A percentile compares a stretch with the other conserved stretches of the same genome.
Conservation (phyloP, 1,140 invertebrate genomes). For the Aphidius ervi region DNA sequence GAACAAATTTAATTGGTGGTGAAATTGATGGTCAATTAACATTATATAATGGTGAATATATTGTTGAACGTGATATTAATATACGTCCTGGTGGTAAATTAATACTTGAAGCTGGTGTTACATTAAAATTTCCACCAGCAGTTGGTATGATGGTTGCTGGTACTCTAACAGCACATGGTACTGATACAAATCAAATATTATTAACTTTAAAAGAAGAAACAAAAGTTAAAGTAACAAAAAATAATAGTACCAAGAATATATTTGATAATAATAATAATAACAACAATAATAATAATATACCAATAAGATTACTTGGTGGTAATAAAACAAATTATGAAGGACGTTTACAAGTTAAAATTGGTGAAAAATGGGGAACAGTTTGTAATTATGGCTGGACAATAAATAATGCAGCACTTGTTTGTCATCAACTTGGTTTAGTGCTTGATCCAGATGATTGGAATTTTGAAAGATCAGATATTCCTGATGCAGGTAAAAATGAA, state of each 20-base stretch:
- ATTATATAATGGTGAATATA: conserved; percentile 74
- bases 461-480: conserved; percentile 74
- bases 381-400: conserved; percentile 96
- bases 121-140: conserved; percentile 79
- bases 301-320: conserved; percentile 74
- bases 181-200: conserved; percentile 69
- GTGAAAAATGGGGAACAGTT: conserved; percentile 91
- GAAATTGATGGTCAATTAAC: conserved; percentile 84
- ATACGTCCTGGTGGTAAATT: conserved; percentile 83
- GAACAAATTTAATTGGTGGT: conserved; percentile 72
- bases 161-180: conserved; percentile 76
- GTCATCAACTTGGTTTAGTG: conserved; percentile 90
- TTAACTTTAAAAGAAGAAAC: conserved; percentile 75
- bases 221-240: conserved; percentile 38
- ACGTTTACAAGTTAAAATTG: conserved; percentile 73
- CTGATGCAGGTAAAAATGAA: conserved; percentile 71
- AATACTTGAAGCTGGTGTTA: conserved; percentile 81
- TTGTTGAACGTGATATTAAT: conserved; percentile 86
- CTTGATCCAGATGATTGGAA: conserved; percentile 91
- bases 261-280: not conserved
- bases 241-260: conserved; percentile 53
- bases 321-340: conserved; percentile 73
- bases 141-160: conserved; percentile 97
- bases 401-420: conserved; percentile 86
- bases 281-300: conserved; percentile 48